Evolutionary conservation across 2,888 invertebrate genomes (phyloP), one percentile per base, ranked within the genome.

Genomic region (Apotomis betuletana): DNA sequence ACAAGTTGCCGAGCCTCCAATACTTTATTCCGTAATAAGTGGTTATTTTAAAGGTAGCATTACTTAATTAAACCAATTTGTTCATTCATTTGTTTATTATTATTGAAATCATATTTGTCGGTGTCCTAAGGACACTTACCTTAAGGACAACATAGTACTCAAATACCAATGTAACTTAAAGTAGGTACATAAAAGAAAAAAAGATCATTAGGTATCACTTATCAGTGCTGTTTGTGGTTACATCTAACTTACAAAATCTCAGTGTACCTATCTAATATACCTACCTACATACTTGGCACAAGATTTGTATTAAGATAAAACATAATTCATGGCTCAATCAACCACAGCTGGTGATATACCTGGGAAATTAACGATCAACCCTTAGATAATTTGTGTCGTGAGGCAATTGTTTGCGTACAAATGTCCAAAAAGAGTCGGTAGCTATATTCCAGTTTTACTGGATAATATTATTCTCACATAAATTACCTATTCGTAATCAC

Each of bases 401-500:
- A 44, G 38, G 10, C 64, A 65, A n/a, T 27, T 44, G 27, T 65
- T 44, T 65, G 55, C 58, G 57, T 67, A 58, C 38, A 67, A 38
- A 67, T 57, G n/a, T 65, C 55, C 55, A 65, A 65, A 62, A 65
- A 65, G 46, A 44, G 46, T 57, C 12, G n/a, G 46, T 57, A 41
- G 5, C 41, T 41, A 6, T 6, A 65, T 46, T 65, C 55, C 65
- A 65, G 65, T 65, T 46, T 57, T n/a, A 65, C 65, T 65, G 65
- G 46, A 46, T 46, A 55, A 46, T 65, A 44, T n/a, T 44, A 49
- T 49, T 9, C 49, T 49, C 44, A 55, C 57, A 65, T 65, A 65
- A 55, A 57, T 65, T 15, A 49, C 49, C 49, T 10, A 75, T 75
- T 64, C 58, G 73, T 75, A 76, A 55, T 75, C 67, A 69, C 58